Evolutionary conservation across 2,888 invertebrate genomes (phyloP).

Genomic region (Baronia brevicornis): DNA sequence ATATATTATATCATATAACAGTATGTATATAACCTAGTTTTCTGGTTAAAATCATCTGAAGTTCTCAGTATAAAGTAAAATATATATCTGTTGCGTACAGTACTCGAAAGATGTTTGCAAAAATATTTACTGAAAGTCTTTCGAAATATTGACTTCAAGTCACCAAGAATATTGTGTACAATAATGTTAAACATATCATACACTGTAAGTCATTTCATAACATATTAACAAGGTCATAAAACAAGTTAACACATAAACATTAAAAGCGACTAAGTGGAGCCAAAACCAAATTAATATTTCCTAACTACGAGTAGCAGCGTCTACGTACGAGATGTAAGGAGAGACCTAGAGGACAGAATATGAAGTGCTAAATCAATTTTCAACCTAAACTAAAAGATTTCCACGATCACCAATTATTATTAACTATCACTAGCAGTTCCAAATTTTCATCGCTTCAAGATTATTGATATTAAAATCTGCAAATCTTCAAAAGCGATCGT

Average conservation of each 20-base stretch:
- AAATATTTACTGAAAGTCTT: no score
- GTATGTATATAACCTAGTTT: slow-evolving; percentile 52
- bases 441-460: slow-evolving; percentile 1
- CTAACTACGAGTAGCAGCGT: slow-evolving; percentile 38
- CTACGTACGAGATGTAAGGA: no score
- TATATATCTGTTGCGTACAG: slow-evolving; percentile 6
- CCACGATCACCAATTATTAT: slow-evolving; percentile 4
- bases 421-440: slow-evolving; percentile 1
- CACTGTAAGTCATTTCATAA: slow-evolving; percentile 26
- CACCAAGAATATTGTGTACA: no score
- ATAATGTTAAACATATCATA: no score
- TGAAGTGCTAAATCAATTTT: slow-evolving; percentile 4
- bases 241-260: slow-evolving; percentile 39
- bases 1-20: slow-evolving; percentile 66
- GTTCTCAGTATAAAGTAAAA: slow-evolving; percentile 20
- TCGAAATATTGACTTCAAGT: slow-evolving; percentile 15
- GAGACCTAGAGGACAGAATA: slow-evolving; percentile 3
- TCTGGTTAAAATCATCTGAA: slow-evolving; percentile 24
- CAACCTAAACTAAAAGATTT: slow-evolving; percentile 4
- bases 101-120: slow-evolving; percentile 14
- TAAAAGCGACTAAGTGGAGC: slow-evolving; percentile 24
- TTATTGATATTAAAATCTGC: slow-evolving; percentile 24
- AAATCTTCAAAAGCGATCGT: slow-evolving; percentile 34
- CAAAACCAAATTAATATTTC: slow-evolving; percentile 42
- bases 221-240: slow-evolving; percentile 54